These are phyloP conservation scores for Cladorhizidae sp. DNA, from an alignment of 37 sponge, comb jelly and placozoan species.

Conservation along the genomic window DNA sequence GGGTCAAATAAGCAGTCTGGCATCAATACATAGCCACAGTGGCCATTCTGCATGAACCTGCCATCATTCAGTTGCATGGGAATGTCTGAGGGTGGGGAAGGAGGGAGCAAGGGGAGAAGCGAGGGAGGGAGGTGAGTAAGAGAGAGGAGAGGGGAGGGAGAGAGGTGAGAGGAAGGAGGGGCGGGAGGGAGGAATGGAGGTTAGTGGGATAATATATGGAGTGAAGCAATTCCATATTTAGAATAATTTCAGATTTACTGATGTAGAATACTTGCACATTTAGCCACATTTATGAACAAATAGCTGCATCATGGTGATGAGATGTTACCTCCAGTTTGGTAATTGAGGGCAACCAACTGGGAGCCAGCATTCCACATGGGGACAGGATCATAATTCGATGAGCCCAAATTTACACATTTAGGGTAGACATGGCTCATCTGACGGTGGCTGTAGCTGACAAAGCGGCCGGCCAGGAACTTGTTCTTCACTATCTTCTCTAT, in stretches of 20 bases:
- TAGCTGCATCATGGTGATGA: too few relatives aligned
- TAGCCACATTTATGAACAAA: too few relatives aligned
- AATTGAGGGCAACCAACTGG: slow-evolving; percentile 95
- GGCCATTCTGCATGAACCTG: slow-evolving; percentile 80
- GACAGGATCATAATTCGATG: slow-evolving; percentile 93
- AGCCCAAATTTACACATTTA: slow-evolving; percentile 87
- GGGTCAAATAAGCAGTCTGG: slow-evolving; percentile 36
- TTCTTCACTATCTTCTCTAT: slow-evolving; percentile 72
- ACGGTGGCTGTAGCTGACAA: slow-evolving; percentile 63
- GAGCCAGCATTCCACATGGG: slow-evolving; percentile 95
- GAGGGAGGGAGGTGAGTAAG: too few relatives aligned
- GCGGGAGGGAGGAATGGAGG: too few relatives aligned
- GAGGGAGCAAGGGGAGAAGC: too few relatives aligned
- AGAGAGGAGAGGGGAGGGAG: not conserved
- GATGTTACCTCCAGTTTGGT: slow-evolving; percentile 94
- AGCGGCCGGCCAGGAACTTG: slow-evolving; percentile 47
- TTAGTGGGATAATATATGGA: too few relatives aligned
- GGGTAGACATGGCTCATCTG: slow-evolving; percentile 95
- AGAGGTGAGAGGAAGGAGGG: not conserved
- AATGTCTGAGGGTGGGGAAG: slow-evolving; percentile 53
- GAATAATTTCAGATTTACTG: too few relatives aligned
- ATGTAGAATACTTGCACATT: too few relatives aligned
- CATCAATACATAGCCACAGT: slow-evolving; percentile 89
- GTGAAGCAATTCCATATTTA: too few relatives aligned
- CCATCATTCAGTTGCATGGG: slow-evolving; percentile 82